Percentiles rank a stretch among this genome's conserved stretches.
Conservation (phyloP, 2,113 vertebrate genomes). For the Gulo gulo region DNA sequence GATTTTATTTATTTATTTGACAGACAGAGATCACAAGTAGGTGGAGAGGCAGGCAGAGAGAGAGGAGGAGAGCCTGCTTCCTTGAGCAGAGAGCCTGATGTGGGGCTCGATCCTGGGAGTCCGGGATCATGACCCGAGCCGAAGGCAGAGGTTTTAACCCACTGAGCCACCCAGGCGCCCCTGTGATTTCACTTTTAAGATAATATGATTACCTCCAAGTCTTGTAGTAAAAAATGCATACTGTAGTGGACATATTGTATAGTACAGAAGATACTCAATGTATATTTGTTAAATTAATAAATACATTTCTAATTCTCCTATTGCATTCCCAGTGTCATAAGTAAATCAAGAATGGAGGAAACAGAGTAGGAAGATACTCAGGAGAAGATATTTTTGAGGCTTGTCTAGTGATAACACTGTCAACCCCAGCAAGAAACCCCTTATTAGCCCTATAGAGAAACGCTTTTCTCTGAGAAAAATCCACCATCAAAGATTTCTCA, state of each 20-base stretch:
- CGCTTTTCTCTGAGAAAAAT: not conserved
- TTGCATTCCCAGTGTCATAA: not conserved
- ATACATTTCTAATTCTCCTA: not conserved
- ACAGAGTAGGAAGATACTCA: not conserved
- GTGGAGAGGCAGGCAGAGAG: no score
- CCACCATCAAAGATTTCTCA: not conserved
- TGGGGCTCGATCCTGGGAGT: no score
- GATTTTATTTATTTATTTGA: no score
- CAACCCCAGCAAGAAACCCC: not conserved
- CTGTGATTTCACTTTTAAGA: not conserved
- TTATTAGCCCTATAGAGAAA: not conserved
- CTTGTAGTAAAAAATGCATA: not conserved
- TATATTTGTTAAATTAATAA: not conserved
- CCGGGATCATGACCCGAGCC: no score
- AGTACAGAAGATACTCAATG: not conserved
- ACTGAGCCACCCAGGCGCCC: no score
- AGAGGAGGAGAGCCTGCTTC: no score
- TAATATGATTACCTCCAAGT: not conserved
- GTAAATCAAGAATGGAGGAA: constrained; percentile 20
- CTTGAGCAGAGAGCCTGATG: no score
- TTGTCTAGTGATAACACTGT: not conserved
- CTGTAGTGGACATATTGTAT: not conserved
- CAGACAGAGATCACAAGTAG: no score
- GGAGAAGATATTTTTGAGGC: not conserved
- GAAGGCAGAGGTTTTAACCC: no score